Percentiles rank a stretch among this genome's conserved stretches.
Evolutionary conservation across 2,888 invertebrate genomes (phyloP).

Genomic region (Monochamus alternatus): DNA sequence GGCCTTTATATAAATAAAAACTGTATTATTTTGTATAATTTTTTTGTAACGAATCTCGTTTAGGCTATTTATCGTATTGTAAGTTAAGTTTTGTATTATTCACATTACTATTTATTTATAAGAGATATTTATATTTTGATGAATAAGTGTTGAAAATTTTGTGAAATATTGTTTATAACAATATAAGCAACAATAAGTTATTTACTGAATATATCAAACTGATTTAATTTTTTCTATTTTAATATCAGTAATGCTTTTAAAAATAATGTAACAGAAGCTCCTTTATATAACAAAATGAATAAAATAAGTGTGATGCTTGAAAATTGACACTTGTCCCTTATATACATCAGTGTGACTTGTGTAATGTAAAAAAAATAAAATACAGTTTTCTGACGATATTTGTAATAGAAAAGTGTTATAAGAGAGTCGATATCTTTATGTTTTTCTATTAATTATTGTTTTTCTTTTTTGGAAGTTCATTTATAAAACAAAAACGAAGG

Average conservation of each 20-base stretch:
- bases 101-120: constrained; percentile 47
- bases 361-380: no score
- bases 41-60: constrained; percentile 53
- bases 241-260: neutral
- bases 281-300: neutral
- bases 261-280: neutral
- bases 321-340: neutral
- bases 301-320: neutral
- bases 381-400: no score
- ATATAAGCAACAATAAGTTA: neutral
- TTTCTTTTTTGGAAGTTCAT: no score
- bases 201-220: neutral
- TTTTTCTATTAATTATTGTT: no score
- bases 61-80: constrained; percentile 59
- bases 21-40: constrained; percentile 50
- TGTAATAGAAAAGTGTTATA: no score
- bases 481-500: no score
- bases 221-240: neutral
- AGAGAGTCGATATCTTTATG: no score
- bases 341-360: no score
- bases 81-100: constrained; percentile 61
- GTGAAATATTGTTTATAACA: constrained; percentile 25
- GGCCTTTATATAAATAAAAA: constrained; percentile 49
- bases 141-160: constrained; percentile 24
- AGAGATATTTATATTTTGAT: constrained; percentile 38